A percentile compares a stretch with the other conserved stretches of the same genome.
These are phyloP conservation scores for Caenorhabditis panamensis DNA, from an alignment of 2,888 invertebrate species.

Conservation along the genomic window DNA sequence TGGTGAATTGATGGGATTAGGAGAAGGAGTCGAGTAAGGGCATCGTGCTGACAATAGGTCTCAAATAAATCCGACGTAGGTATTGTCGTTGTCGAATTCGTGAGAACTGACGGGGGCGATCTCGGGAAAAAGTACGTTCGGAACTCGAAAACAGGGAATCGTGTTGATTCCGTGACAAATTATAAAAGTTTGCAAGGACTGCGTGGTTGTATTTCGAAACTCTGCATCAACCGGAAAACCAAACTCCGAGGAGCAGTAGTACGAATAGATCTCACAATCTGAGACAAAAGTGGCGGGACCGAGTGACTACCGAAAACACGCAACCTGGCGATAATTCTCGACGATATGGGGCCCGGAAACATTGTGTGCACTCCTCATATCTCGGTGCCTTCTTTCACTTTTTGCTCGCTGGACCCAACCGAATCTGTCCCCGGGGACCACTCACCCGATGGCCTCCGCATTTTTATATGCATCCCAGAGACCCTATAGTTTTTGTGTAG, in stretches of 20 bases:
- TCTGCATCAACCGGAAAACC: background rate
- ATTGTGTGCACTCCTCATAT: constrained; percentile 35
- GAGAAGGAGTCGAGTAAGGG: background rate
- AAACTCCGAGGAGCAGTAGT: background rate
- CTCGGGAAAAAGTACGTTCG: background rate
- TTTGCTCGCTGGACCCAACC: constrained; percentile 12
- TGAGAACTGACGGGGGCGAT: background rate
- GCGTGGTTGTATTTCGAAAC: background rate
- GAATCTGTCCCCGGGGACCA: constrained; percentile 40
- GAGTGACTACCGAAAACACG: constrained; percentile 7
- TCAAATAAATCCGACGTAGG: background rate
- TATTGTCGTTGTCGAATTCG: background rate
- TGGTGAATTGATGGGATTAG: constrained; percentile 20
- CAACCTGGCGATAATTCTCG: constrained; percentile 36
- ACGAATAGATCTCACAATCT: constrained; percentile 13
- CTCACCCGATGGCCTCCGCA: constrained; percentile 37
- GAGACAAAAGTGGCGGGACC: constrained; percentile 3
- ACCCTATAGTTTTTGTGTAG: constrained; percentile 26
- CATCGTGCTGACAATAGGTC: background rate
- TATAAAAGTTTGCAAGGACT: background rate
- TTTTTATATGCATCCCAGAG: constrained; percentile 36
- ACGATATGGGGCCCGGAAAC: constrained; percentile 45
- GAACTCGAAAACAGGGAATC: too few relatives aligned
- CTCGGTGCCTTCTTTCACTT: constrained; percentile 44
- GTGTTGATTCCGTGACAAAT: too few relatives aligned